Percentiles rank a stretch among this genome's conserved stretches.
Evolutionary conservation across 2,797 vertebrate genomes (phyloP).

Genomic region (Chaunax sp.): DNA sequence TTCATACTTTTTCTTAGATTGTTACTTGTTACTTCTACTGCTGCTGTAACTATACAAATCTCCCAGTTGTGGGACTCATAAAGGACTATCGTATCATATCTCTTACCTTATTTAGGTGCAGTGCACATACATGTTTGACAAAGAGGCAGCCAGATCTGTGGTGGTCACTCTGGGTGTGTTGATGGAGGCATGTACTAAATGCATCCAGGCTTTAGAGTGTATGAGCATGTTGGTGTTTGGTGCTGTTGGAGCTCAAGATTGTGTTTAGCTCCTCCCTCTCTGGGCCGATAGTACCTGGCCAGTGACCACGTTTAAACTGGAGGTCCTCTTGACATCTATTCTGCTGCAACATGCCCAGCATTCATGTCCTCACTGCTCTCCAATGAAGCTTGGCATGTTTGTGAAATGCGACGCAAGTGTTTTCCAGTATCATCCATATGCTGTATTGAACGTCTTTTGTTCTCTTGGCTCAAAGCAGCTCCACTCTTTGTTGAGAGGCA

Average conservation of each 20-base stretch:
- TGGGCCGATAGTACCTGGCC: constrained; percentile 36
- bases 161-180: constrained; percentile 12
- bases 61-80: too few relatives aligned
- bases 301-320: constrained; percentile 34
- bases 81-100: too few relatives aligned
- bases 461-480: constrained; percentile 28
- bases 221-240: constrained; percentile 20
- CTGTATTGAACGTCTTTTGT: constrained; percentile 7
- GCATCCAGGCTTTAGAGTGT: constrained; percentile 19
- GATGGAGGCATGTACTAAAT: constrained; percentile 11
- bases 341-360: constrained; percentile 26
- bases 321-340: constrained; percentile 39
- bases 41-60: too few relatives aligned
- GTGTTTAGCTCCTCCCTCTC: constrained; percentile 53
- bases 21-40: too few relatives aligned
- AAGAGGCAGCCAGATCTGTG: constrained; percentile 18
- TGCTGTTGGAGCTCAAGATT: constrained; percentile 49
- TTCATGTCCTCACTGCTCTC: constrained; percentile 8
- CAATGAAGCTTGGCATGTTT: background rate
- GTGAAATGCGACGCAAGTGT: constrained; percentile 5
- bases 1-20: too few relatives aligned
- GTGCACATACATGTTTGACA: constrained; percentile 14
- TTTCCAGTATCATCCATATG: constrained; percentile 2
- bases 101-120: too few relatives aligned
- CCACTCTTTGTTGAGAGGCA: constrained; percentile 17